phyloP scores from a whole-genome alignment of 2,113 vertebrate species.

The Zosterops hypoxanthus region DNA sequence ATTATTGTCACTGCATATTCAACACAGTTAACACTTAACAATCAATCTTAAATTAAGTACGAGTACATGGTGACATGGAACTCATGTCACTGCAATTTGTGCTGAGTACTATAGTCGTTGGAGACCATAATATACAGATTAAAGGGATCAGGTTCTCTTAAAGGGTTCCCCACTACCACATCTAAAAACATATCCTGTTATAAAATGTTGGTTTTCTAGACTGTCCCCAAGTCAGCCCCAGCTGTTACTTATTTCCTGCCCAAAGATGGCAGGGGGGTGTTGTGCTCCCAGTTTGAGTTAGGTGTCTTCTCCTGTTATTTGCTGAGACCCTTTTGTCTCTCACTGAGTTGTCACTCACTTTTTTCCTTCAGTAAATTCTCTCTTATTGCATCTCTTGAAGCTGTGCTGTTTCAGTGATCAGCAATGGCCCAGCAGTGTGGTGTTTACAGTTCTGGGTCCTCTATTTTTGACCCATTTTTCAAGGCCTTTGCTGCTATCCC shows the following conservation, averaged over 20 bases:
- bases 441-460: neutral
- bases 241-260: neutral
- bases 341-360: accelerated
- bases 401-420: neutral
- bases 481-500: neutral
- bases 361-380: neutral
- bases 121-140: neutral
- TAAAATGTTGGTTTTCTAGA: neutral
- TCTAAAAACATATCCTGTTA: accelerated
- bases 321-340: neutral
- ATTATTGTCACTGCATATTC: neutral
- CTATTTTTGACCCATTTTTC: neutral
- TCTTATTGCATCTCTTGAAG: neutral
- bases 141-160: neutral
- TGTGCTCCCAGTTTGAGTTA: accelerated
- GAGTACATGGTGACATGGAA: neutral
- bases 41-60: neutral
- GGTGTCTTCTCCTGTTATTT: neutral
- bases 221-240: accelerated
- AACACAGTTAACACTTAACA: neutral
- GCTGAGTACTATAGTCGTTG: neutral
- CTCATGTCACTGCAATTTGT: neutral
- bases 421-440: neutral
- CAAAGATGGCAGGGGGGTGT: accelerated
- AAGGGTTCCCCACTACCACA: accelerated